These are phyloP conservation scores for Megalops atlanticus DNA, from an alignment of 2,113 vertebrate genomes.

Conservation along the genomic window DNA sequence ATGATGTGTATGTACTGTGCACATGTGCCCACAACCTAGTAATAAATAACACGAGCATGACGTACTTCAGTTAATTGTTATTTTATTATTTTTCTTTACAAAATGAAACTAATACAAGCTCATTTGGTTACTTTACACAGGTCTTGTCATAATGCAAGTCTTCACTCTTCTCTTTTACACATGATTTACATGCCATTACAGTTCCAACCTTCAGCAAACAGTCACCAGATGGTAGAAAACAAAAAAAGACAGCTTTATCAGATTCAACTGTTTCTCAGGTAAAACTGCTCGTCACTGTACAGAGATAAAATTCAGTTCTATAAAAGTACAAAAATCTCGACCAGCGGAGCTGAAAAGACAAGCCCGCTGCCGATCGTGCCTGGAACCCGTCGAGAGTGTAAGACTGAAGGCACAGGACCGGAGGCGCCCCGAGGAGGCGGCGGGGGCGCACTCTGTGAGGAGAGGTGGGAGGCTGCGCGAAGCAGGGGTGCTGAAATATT, in stretches of 20 bases:
- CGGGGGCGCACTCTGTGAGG: not conserved
- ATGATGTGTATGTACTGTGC: not conserved
- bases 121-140: slow-evolving; percentile 49
- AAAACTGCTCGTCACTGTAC: slow-evolving; percentile 4
- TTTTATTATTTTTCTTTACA: slow-evolving; percentile 41
- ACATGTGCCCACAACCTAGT: not conserved
- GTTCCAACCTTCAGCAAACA: slow-evolving; percentile 30
- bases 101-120: slow-evolving; percentile 51
- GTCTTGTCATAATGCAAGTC: slow-evolving; percentile 23
- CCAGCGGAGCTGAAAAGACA: slow-evolving; percentile 26
- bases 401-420: slow-evolving; percentile 38
- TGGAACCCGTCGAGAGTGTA: slow-evolving; percentile 35
- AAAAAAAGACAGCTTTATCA: slow-evolving; percentile 22
- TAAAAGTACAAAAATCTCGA: slow-evolving; percentile 37
- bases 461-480: not conserved
- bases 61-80: slow-evolving; percentile 24
- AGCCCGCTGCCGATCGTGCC: slow-evolving; percentile 23
- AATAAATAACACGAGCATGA: not conserved
- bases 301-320: slow-evolving; percentile 31
- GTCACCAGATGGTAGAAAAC: slow-evolving; percentile 19
- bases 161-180: slow-evolving; percentile 29
- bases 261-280: slow-evolving; percentile 14
- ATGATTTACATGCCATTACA: slow-evolving; percentile 39
- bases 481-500: slow-evolving; percentile 12
- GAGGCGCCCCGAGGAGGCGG: not conserved